These are phyloP conservation scores for Sclerodermus sp. DNA, from an alignment of 2,888 invertebrate species.

Conservation along the genomic window DNA sequence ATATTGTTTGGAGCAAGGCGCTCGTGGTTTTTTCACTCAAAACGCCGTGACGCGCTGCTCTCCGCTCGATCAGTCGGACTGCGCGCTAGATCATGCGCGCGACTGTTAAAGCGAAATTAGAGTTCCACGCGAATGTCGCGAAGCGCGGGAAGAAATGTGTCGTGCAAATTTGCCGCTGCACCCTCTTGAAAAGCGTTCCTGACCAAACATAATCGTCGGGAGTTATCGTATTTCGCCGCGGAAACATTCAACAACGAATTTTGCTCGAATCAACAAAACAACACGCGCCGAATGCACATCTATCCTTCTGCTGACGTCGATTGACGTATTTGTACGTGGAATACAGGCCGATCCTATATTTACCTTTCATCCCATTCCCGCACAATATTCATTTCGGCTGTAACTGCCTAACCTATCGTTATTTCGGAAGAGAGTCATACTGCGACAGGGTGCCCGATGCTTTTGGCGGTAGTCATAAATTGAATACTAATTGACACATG, in stretches of 20 bases:
- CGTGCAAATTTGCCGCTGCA: no score
- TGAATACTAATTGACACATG: conserved; percentile 47
- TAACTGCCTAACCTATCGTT: conserved; percentile 25
- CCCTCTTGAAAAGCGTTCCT: no score
- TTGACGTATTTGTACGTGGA: conserved; percentile 14
- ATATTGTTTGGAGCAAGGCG: no score
- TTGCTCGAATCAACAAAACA: not conserved
- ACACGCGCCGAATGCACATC: conserved; percentile 1
- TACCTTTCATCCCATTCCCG: conserved; percentile 26
- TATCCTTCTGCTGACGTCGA: conserved; percentile 8
- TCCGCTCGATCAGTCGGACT: no score
- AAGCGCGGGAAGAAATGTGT: no score
- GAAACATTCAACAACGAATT: not conserved
- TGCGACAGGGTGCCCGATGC: conserved; percentile 13
- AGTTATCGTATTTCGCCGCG: not conserved
- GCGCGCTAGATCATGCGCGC: no score
- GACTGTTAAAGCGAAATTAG: no score
- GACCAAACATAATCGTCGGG: not conserved
- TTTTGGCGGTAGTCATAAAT: conserved; percentile 38
- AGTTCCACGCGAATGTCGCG: no score
- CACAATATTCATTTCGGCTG: conserved; percentile 27
- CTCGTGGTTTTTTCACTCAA: no score
- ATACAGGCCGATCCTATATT: conserved; percentile 15
- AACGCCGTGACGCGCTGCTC: no score
- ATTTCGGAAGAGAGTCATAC: conserved; percentile 21